Conservation (phyloP, 2,797 vertebrate species). For the Chelonia mydas region DNA sequence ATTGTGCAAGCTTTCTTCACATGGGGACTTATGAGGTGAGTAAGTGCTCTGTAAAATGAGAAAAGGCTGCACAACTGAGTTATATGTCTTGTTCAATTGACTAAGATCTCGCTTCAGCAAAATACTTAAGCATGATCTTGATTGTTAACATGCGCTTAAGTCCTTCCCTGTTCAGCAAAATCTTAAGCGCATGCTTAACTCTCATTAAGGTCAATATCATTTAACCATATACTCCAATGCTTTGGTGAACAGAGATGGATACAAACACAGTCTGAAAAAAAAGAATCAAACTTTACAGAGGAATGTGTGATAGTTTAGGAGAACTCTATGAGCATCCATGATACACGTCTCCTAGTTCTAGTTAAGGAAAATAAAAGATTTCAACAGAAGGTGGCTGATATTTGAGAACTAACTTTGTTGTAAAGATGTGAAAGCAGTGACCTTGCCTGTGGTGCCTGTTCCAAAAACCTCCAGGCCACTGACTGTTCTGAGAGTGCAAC, state of each 20-base stretch:
- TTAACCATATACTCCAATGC: not conserved
- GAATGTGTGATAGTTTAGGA: not conserved
- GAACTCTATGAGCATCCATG: not conserved
- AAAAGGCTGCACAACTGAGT: not conserved
- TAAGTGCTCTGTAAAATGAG: not conserved
- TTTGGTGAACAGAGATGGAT: not conserved
- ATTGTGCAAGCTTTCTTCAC: not conserved
- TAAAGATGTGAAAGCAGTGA: not conserved
- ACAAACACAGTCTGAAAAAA: not conserved
- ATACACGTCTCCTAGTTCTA: not conserved
- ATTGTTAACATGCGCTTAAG: not conserved
- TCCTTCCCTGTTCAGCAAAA: not conserved
- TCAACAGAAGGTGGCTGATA: not conserved
- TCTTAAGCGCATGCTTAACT: not conserved
- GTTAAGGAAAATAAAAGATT: not conserved
- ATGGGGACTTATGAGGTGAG: not conserved
- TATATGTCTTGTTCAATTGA: not conserved
- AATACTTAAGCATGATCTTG: not conserved
- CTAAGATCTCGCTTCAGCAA: not conserved
- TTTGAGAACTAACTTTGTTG: not conserved
- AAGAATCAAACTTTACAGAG: not conserved
- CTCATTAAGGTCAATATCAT: not conserved
- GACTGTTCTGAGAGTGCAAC: not conserved
- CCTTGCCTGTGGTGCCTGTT: not conserved
- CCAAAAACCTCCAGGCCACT: not conserved